Evolutionary conservation across 2,888 invertebrate species (phyloP), one percentile per base, ranked within the genome.

Genomic region (Baronia brevicornis): DNA sequence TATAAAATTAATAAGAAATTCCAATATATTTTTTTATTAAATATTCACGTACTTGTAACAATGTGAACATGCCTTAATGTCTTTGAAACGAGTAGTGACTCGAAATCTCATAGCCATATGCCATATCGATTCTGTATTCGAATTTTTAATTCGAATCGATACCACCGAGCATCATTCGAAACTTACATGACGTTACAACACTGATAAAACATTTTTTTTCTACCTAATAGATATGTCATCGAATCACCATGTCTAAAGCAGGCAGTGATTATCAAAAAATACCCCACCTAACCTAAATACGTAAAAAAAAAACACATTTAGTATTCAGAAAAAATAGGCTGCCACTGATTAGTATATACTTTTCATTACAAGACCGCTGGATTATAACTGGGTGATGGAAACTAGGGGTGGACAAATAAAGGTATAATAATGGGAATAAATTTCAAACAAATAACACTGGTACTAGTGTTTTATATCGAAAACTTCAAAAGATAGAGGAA

Each of bases 201-300:
- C 64, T 46, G 62, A 67, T 67, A 60, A 69, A 66, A 71, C 53
- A 71, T 66, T 70, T 68, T 65, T 63, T 61, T 51, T 73, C 77
- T 84, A 82, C 66, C 78, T 82, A 80, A 70, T 73, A 79, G 82
- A 84, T 84, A 84, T 84, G 82, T 84, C 65, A 78, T 77, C 62
- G 64, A 70, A 78, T 82, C 82, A 82, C 82, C 71, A 64, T 68
- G 51, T 60, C 63, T 70, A 74, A 58, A 67, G 70, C 78, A 71
- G 78, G 80, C 79, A 54, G 65, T 65, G 66, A 61, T 57, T 19
- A 27, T 31, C 28, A n/a, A 31, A 36, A 30, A 30, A 36, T 36
- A 29, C 25, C 13, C 29, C 30, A 23, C 36, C 20, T 36, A 36
- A 32, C 20, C 31, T 36, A 36, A 26, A 8, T 14, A 27, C 27